Evolutionary conservation across 2,888 invertebrate genomes (phyloP).

Genomic region (Andrena chrysosceles): DNA sequence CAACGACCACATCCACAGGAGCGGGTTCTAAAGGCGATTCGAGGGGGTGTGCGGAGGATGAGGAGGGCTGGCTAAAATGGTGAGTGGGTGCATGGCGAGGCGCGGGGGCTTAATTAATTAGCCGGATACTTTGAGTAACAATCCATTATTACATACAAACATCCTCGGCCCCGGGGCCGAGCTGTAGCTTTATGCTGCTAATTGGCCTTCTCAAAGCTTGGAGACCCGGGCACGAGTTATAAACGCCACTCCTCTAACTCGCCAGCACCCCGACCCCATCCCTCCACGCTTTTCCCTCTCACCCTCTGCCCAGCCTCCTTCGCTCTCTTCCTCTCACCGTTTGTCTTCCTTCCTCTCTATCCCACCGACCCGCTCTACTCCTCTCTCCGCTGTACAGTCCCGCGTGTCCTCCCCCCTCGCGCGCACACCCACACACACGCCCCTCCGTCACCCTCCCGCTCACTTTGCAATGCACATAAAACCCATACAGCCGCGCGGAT

Average conservation of each 20-base stretch:
- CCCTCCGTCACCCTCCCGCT: conserved; percentile 20
- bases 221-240: conserved; percentile 82
- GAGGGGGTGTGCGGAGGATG: conserved; percentile 58
- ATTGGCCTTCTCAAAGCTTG: conserved; percentile 84
- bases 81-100: conserved; percentile 72
- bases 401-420: conserved; percentile 6
- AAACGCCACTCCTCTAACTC: conserved; percentile 80
- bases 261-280: conserved; percentile 58
- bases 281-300: conserved; percentile 40
- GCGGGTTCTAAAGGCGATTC: conserved; percentile 59
- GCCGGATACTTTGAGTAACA: conserved; percentile 85
- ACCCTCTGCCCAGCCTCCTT: conserved; percentile 24
- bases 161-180: conserved; percentile 80
- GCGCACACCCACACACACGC: conserved; percentile 7
- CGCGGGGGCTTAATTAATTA: conserved; percentile 84
- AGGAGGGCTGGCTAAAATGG: conserved; percentile 65
- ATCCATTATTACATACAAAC: conserved; percentile 85
- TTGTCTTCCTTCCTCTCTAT: conserved; percentile 51
- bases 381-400: conserved; percentile 24
- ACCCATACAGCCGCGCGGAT: conserved; percentile 50
- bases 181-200: conserved; percentile 84
- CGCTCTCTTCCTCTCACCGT: conserved; percentile 34
- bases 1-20: conserved; percentile 46
- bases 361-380: conserved; percentile 33
- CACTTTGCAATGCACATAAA: conserved; percentile 58